A percentile compares a stretch with the other conserved stretches of the same genome.
These are phyloP conservation scores for Stylophora pistillata DNA, from an alignment of 64 coral and sea anemone genomes.

Conservation along the genomic window DNA sequence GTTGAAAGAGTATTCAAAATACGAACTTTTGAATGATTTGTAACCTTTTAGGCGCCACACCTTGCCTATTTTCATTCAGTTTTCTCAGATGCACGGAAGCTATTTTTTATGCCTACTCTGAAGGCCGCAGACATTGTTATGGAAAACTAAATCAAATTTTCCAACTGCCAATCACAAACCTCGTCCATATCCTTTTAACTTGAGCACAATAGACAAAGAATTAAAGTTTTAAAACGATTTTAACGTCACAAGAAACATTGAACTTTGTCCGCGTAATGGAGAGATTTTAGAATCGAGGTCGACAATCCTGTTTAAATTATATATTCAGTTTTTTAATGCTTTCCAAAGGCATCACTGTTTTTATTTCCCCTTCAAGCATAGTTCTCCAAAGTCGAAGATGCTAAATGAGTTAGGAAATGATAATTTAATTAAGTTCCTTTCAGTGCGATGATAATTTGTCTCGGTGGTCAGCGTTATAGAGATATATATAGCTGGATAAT, in stretches of 20 bases:
- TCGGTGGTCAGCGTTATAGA: neutral
- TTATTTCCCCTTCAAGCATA: neutral
- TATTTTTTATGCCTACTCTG: neutral
- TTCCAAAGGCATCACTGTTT: neutral
- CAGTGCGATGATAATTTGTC: neutral
- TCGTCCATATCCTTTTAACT: neutral
- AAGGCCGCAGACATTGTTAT: slow-evolving; percentile 14
- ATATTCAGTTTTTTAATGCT: neutral
- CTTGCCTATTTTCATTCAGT: neutral
- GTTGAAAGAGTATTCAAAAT: neutral
- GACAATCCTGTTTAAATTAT: neutral
- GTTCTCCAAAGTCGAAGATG: neutral
- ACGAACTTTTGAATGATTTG: neutral
- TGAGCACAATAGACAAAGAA: neutral
- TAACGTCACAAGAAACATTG: neutral
- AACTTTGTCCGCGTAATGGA: neutral
- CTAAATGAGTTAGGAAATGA: neutral
- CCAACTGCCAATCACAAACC: slow-evolving; percentile 14
- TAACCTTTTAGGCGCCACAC: neutral
- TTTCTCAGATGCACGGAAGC: neutral
- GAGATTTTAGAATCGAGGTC: neutral
- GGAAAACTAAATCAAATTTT: neutral
- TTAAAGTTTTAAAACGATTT: slow-evolving; percentile 1
- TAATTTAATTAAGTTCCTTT: slow-evolving; percentile 2
- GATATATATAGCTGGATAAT: neutral